Conservation (phyloP, 92 coral and sea anemone species). For the Paragorgia papillata region DNA sequence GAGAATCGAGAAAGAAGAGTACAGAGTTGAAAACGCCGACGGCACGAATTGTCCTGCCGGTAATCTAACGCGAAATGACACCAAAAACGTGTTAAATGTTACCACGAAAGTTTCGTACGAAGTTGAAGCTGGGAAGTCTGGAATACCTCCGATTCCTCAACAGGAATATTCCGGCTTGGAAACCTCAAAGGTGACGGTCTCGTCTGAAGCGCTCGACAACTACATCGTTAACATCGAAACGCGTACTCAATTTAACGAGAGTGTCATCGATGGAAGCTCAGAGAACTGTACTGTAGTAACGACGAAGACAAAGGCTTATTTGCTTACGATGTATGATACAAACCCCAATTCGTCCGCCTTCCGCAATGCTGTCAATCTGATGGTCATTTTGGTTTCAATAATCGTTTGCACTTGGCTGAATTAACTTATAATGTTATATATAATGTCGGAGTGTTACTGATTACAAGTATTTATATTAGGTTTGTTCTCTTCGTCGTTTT, state of each 20-base stretch:
- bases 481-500: too few species aligned
- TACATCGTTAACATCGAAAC: conserved; percentile 1
- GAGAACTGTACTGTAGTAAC: background rate
- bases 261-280: conserved; percentile 1
- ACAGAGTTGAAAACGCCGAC: background rate
- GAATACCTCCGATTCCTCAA: too few species aligned
- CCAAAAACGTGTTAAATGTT: background rate
- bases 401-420: too few species aligned
- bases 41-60: conserved; percentile 8
- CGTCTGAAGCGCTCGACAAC: background rate
- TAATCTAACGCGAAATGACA: background rate
- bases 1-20: conserved; percentile 1
- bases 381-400: too few species aligned
- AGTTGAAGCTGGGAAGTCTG: too few species aligned
- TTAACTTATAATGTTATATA: too few species aligned
- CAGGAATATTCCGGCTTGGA: too few species aligned
- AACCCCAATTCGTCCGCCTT: background rate
- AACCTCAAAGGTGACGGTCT: background rate
- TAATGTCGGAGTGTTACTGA: too few species aligned
- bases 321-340: background rate
- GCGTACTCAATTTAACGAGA: background rate
- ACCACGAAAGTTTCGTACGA: conserved; percentile 20
- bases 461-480: too few species aligned
- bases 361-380: background rate
- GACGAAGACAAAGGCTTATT: background rate